phyloP scores from a whole-genome alignment of 2,113 vertebrate genomes.

The Grammomys dolichurus region DNA sequence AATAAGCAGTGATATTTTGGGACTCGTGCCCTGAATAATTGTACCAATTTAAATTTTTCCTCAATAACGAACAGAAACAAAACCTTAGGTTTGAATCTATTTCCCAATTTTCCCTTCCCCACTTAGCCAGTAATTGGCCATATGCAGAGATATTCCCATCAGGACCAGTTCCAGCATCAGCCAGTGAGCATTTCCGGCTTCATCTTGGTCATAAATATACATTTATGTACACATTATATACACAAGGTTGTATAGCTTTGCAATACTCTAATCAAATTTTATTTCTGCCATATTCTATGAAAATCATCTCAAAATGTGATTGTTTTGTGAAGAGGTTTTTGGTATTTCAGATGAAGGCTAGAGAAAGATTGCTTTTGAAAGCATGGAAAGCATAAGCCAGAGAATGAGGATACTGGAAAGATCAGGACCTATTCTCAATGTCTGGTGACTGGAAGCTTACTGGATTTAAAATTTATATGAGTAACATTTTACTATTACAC shows the following conservation, averaged over 20 bases:
- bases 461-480: background rate
- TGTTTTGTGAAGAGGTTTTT: background rate
- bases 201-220: background rate
- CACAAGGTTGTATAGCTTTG: background rate
- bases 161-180: too few relatives aligned
- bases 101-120: background rate
- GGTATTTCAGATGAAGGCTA: background rate
- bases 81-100: background rate
- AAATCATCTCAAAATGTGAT: background rate
- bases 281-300: background rate
- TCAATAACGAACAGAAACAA: conserved; percentile 41
- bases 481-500: background rate
- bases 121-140: background rate
- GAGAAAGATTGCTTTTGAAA: background rate
- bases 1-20: conserved; percentile 56
- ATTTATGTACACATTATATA: background rate
- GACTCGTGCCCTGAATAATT: conserved; percentile 34
- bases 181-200: background rate
- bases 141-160: background rate
- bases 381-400: background rate
- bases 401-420: background rate
- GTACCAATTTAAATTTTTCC: conserved; percentile 28
- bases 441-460: background rate
- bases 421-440: background rate
- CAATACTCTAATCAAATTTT: background rate